Conservation (phyloP, 1,140 invertebrate genomes). For the Mizuhopecten yessoensis region DNA sequence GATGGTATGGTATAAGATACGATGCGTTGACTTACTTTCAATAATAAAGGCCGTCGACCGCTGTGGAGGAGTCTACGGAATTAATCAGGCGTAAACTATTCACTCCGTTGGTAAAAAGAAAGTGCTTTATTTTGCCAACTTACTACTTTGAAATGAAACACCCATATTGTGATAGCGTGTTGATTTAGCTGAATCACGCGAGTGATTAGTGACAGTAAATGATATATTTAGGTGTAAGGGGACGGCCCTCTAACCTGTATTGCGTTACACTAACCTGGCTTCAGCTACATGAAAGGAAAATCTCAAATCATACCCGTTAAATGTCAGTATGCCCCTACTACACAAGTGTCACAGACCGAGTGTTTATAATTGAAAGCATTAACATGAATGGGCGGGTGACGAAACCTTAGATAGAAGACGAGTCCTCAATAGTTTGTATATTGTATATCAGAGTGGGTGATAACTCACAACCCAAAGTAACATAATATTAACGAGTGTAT, state of each 20-base stretch:
- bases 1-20: no score
- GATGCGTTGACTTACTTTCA: no score
- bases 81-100: not conserved
- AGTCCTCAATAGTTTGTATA: no score
- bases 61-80: not conserved
- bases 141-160: not conserved
- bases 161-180: not conserved
- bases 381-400: not conserved
- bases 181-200: not conserved
- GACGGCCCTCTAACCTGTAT: not conserved
- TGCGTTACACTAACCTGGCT: not conserved
- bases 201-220: not conserved
- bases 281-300: not conserved
- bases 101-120: not conserved
- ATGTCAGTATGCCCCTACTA: not conserved
- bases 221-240: slow-evolving; percentile 1
- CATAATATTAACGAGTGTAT: no score
- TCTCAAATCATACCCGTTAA: not conserved
- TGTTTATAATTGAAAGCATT: not conserved
- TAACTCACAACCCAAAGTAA: no score
- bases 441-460: no score
- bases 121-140: not conserved
- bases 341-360: not conserved
- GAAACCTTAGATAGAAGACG: not conserved
- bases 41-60: no score